Base-by-base conservation (phyloP, 2,888 invertebrate species). In the Boloria selene region DNA sequence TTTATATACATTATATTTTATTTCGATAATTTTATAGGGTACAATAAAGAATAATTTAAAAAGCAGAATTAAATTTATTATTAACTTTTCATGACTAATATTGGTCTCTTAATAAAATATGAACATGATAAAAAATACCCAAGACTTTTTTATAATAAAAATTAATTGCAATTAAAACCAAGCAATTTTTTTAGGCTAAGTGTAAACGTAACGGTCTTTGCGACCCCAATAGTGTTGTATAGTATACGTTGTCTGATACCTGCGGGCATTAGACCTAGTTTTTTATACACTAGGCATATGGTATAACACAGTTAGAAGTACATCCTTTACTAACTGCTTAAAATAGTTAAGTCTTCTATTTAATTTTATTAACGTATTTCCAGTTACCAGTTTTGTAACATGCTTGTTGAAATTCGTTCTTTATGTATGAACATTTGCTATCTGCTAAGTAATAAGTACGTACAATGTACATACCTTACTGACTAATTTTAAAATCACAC, bases 171-270 rank as follows among this genome's bases (percentile, higher is more conserved):
- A 45, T 45, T 22, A 65, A 67, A 66, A 68, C 16, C 50, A 65
- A 67, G 59, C 26, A 53, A 59, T 59, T 51, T 63, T 61, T 58
- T 61, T 61, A 64, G 55, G 51, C 65, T 60, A 59, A 50, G 60
- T 64, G 68, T 68, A 67, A 67, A 70, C 65, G 79, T 85, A 87
- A 84, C 85, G 82, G 83, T 78, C 75, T 75, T 70, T 66, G 64
- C 77, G 83, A 80, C 81, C 84, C 77, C 78, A 77, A 79, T 79
- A 71, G 70, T 73, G 79, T 76, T 75, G 22, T 22, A 22, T 22
- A 22, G 22, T 22, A 76, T 74, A 77, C 74, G 69, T 67, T 62
- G 61, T 61, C 64, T 64, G 61, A 67, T 61, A 69, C 72, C 69
- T 75, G 73, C 70, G 72, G 77, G 69, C 71, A 66, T 69, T 66